phyloP scores from a whole-genome alignment of 2,888 invertebrate genomes.

The Acrocera orbiculus region DNA sequence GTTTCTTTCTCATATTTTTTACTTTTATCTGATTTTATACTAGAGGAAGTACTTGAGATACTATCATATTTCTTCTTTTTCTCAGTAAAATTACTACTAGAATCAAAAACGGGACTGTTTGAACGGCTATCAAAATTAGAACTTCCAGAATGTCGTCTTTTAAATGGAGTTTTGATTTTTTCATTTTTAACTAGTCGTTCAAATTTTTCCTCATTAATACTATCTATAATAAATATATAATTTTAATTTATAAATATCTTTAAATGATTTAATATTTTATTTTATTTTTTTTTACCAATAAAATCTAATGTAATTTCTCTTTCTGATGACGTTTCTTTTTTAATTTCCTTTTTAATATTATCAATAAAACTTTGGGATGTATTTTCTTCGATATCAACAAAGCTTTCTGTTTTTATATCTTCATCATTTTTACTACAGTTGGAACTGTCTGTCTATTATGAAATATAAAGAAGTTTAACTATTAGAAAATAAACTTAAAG shows the following conservation, averaged over 20 bases:
- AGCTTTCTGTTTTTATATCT: too few relatives aligned
- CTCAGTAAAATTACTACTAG: constrained; percentile 16
- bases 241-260: background rate
- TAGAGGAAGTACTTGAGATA: too few relatives aligned
- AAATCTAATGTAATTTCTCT: constrained; percentile 21
- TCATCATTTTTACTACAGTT: too few relatives aligned
- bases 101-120: constrained; percentile 18
- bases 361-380: too few relatives aligned
- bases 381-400: too few relatives aligned
- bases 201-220: constrained; percentile 27
- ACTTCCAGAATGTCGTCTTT: constrained; percentile 26
- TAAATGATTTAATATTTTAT: background rate
- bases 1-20: constrained; percentile 41
- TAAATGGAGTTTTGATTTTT: constrained; percentile 29
- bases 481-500: too few relatives aligned
- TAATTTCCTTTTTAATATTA: constrained; percentile 2
- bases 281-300: constrained; percentile 10
- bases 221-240: constrained; percentile 18
- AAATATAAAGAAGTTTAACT: too few relatives aligned
- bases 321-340: constrained; percentile 13
- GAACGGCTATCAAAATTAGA: constrained; percentile 23
- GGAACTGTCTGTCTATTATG: too few relatives aligned
- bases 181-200: constrained; percentile 26
- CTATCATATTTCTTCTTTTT: background rate
- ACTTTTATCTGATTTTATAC: too few relatives aligned